These are phyloP conservation scores for Lapara coniferarum DNA, from an alignment of 2,888 invertebrate genomes.

Conservation along the genomic window DNA sequence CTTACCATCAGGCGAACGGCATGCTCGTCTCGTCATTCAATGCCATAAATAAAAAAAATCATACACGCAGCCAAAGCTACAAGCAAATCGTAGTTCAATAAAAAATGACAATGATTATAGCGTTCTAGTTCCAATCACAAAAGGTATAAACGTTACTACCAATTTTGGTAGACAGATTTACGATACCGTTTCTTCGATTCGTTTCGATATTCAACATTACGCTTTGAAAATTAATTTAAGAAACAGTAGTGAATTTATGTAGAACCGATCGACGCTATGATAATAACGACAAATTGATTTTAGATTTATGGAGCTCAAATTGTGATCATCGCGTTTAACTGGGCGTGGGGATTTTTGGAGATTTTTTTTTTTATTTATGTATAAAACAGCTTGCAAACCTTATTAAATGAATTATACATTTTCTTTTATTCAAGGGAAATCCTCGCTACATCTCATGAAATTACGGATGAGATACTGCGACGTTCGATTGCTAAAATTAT, in stretches of 20 bases:
- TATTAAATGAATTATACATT: too few species aligned
- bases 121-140: constrained; percentile 10
- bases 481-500: too few species aligned
- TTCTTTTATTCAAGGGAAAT: too few species aligned
- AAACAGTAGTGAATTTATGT: constrained; percentile 33
- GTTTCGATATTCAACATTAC: constrained; percentile 35
- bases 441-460: too few species aligned
- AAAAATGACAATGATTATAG: too few species aligned
- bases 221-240: constrained; percentile 37
- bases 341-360: neutral
- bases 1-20: too few species aligned
- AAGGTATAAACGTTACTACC: constrained; percentile 2
- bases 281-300: constrained; percentile 25
- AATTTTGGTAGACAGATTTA: constrained; percentile 36
- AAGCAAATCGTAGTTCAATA: too few species aligned
- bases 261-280: constrained; percentile 4
- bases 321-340: neutral
- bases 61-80: too few species aligned
- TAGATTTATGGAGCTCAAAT: constrained; percentile 18
- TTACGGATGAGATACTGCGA: too few species aligned
- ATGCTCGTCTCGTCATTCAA: too few species aligned
- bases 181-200: constrained; percentile 36
- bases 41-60: too few species aligned
- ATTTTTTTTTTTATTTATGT: neutral
- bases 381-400: too few species aligned